Conservation (phyloP, 2,888 invertebrate species). For the Ecliptopera silaceata region DNA sequence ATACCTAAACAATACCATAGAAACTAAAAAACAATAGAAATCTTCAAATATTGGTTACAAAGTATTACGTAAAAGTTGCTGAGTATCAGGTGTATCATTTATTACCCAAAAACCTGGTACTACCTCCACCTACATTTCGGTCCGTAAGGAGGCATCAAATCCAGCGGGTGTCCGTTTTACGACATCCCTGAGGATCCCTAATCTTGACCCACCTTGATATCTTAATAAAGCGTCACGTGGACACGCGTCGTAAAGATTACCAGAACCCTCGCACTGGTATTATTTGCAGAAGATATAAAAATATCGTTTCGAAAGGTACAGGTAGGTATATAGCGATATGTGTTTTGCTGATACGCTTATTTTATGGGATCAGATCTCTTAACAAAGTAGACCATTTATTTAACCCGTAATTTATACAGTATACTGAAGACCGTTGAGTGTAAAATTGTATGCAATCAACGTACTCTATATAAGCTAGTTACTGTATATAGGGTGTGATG, state of each 20-base stretch:
- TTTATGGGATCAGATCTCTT: no score
- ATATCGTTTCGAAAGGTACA: background rate
- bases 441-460: no score
- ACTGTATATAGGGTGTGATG: no score
- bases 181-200: constrained; percentile 51
- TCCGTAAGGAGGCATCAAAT: constrained; percentile 40
- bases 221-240: constrained; percentile 68
- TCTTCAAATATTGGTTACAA: no score
- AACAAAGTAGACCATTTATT: no score
- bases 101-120: constrained; percentile 10
- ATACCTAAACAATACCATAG: no score
- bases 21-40: no score
- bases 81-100: constrained; percentile 20
- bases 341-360: no score
- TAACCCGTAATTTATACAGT: no score
- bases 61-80: constrained; percentile 10
- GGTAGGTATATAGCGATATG: background rate
- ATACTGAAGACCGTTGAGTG: no score
- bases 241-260: constrained; percentile 54
- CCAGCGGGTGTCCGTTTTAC: constrained; percentile 65
- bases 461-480: no score
- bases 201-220: constrained; percentile 64
- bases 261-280: constrained; percentile 24
- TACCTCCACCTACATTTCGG: constrained; percentile 1
- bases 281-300: constrained; percentile 16